phyloP scores from a whole-genome alignment of 1,140 invertebrate genomes.

The Euura lappo region DNA sequence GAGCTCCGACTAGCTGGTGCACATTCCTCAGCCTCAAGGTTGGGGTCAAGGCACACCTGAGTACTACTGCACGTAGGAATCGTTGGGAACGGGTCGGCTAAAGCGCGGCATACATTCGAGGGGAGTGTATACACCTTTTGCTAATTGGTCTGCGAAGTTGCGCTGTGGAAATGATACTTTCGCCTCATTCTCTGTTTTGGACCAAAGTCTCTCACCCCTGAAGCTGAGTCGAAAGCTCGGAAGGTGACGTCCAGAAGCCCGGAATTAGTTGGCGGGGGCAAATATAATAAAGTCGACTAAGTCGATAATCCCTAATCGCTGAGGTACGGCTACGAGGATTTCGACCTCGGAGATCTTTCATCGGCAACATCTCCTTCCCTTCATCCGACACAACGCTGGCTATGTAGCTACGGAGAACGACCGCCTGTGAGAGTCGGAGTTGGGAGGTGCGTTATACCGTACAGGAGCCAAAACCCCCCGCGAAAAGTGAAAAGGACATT shows the following conservation, averaged over 20 bases:
- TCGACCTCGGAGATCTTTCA: neutral
- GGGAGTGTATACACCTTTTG: no score
- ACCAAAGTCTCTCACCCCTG: no score
- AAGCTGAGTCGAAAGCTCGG: no score
- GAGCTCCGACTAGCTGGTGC: conserved; percentile 32
- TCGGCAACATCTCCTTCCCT: neutral
- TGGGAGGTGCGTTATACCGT: neutral
- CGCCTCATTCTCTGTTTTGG: no score
- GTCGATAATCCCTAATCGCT: conserved; percentile 2
- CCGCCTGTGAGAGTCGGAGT: neutral
- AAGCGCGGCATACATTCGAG: no score
- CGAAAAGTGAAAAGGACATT: neutral
- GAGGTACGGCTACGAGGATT: neutral
- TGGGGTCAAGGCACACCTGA: conserved; percentile 53
- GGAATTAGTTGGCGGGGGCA: no score
- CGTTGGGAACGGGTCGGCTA: no score
- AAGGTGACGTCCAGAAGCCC: no score
- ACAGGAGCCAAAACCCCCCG: neutral
- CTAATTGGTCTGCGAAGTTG: no score
- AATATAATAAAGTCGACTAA: neutral
- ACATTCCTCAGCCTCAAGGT: conserved; percentile 51
- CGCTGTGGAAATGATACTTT: no score
- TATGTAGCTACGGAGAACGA: neutral
- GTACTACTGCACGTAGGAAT: conserved; percentile 27
- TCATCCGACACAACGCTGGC: neutral